Percentiles rank a stretch among this genome's conserved stretches.
phyloP scores from a whole-genome alignment of 2,888 invertebrate species.

The Drosophila mettleri region DNA sequence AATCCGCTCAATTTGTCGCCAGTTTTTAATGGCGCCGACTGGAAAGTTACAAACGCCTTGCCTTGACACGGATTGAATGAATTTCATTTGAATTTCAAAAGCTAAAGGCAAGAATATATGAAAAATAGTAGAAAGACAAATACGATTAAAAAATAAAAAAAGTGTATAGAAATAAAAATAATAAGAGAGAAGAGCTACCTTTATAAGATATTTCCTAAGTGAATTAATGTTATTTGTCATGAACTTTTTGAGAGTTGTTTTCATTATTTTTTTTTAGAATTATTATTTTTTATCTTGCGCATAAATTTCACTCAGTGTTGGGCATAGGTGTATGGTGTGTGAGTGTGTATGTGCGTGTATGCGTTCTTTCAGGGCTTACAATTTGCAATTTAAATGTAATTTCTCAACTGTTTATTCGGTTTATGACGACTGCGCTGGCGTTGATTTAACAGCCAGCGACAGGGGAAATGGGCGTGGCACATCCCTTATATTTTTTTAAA shows the following conservation, averaged over 20 bases:
- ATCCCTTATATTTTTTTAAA: conserved; percentile 12
- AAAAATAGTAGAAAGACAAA: not conserved
- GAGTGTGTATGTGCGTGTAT: conserved; percentile 4
- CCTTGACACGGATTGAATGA: conserved; percentile 48
- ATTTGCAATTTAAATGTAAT: conserved; percentile 79
- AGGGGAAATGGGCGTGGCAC: conserved; percentile 19
- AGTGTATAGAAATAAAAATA: not conserved
- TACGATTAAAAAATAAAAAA: not conserved
- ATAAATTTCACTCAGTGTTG: conserved; percentile 35
- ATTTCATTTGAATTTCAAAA: conserved; percentile 58
- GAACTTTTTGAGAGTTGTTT: conserved; percentile 40
- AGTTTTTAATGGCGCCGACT: conserved; percentile 54
- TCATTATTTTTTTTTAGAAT: not conserved
- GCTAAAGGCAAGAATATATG: conserved; percentile 28
- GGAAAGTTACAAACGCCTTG: conserved; percentile 35
- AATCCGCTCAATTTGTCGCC: conserved; percentile 58
- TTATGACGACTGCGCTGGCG: conserved; percentile 64
- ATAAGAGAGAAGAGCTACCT: not conserved
- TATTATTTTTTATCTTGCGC: conserved; percentile 47
- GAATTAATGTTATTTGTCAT: conserved; percentile 62
- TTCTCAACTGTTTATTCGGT: conserved; percentile 74
- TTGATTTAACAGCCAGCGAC: conserved; percentile 58
- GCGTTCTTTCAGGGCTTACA: conserved; percentile 39
- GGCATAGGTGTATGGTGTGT: conserved; percentile 9
- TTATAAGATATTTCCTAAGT: conserved; percentile 49